Evolutionary conservation across 2,888 invertebrate genomes (phyloP), one percentile per base, ranked within the genome.

Genomic region (Acheta domesticus): DNA sequence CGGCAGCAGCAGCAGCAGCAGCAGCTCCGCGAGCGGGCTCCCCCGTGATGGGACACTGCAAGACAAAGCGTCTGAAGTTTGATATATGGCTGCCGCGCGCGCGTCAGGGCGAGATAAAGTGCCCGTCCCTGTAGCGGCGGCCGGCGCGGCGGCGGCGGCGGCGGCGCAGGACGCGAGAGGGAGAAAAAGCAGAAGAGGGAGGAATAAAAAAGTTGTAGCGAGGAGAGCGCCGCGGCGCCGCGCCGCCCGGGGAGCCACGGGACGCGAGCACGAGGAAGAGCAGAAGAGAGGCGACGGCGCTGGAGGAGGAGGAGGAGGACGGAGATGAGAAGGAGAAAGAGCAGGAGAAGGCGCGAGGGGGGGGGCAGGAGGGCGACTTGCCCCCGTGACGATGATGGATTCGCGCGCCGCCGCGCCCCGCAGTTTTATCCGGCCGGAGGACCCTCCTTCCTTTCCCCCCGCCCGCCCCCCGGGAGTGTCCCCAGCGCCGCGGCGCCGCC

Each of bases 21-120:
- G 36, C 36, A 36, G 36, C 36, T 36, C 36, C 16, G 20, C 77
- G 48, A 48, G 50, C 49, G 48, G 36, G 48, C 48, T 48, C 36
- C 76, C 77, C 16, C 77, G n/a, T 77, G 77, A 77, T 23, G 77
- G 49, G 77, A 49, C 77, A 77, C 77, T 62, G 62, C 62, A 76
- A 80, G 80, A 80, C 80, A 80, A 80, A 80, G 80, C 78, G 49
- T 78, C 85, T 85, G 86, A 86, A 85, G 85, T 85, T 86, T 86
- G 86, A 87, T 86, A 87, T 81, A 81, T 82, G 80, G 80, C 62
- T 62, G 62, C 62, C 62, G 62, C 62, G 16, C 62, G 62, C 62
- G 62, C 62, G 62, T 62, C 62, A 62, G 62, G 62, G 62, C n/a
- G 62, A 62, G 62, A 62, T 62, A 62, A 62, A 16, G 16, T 14